phyloP scores from a whole-genome alignment of 2,113 vertebrate genomes.

The Cavia aperea region DNA sequence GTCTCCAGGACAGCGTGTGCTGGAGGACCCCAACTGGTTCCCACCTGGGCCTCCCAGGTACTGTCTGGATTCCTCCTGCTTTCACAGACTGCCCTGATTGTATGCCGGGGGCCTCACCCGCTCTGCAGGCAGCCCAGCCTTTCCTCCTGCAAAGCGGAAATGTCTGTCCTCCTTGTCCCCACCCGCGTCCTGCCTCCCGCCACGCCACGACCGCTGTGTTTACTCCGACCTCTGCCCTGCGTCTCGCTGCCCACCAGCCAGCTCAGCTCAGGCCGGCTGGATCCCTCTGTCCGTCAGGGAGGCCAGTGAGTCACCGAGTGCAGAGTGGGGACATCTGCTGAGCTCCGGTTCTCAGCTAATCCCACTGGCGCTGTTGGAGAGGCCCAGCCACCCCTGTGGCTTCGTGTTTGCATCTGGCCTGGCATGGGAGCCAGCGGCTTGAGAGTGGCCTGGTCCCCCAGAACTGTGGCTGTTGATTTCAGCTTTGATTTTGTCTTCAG shows the following conservation, averaged over 20 bases:
- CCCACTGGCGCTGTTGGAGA: not conserved
- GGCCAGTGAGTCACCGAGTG: constrained; percentile 60
- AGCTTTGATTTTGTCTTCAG: constrained; percentile 12
- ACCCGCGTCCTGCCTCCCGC: constrained; percentile 34
- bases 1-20: not conserved
- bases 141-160: constrained; percentile 10
- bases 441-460: not conserved
- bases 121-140: not conserved
- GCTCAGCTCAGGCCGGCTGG: constrained; percentile 35
- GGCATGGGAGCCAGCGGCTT: not conserved
- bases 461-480: constrained; percentile 31
- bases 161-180: constrained; percentile 4
- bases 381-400: constrained; percentile 17
- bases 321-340: constrained; percentile 62
- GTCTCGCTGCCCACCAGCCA: constrained; percentile 25
- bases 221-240: constrained; percentile 55
- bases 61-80: not conserved
- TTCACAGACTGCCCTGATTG: not conserved
- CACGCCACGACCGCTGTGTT: constrained; percentile 33
- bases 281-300: constrained; percentile 46
- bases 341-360: constrained; percentile 16
- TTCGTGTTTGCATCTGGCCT: constrained; percentile 32
- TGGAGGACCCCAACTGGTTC: not conserved
- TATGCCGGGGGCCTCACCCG: accelerated
- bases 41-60: not conserved